phyloP scores from a whole-genome alignment of 2,113 vertebrate genomes.

The Callipepla californica region DNA sequence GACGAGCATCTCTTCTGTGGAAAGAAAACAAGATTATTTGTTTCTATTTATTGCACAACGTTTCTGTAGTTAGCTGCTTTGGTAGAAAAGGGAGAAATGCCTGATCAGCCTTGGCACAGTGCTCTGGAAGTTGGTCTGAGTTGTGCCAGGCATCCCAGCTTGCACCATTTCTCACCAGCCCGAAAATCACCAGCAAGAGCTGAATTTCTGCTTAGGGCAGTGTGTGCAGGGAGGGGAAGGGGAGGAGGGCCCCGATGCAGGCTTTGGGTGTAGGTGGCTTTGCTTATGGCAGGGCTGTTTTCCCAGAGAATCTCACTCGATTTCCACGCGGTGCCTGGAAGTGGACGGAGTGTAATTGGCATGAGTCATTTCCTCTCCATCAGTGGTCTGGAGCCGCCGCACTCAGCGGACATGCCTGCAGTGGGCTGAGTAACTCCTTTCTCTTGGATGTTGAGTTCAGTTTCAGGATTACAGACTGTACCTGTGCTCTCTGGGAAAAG shows the following conservation, averaged over 20 bases:
- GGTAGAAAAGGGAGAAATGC: background rate
- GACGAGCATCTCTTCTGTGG: background rate
- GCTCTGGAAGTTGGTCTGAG: background rate
- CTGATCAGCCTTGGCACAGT: slow-evolving; percentile 8
- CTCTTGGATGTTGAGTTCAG: background rate
- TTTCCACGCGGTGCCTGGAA: slow-evolving; percentile 20
- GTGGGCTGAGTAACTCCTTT: background rate
- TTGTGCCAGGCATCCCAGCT: background rate
- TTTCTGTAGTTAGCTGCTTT: background rate
- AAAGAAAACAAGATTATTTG: background rate
- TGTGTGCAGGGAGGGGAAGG: background rate
- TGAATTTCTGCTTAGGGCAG: background rate
- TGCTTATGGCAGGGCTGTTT: background rate
- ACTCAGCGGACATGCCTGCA: background rate
- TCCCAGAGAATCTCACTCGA: slow-evolving; percentile 25
- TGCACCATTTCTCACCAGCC: background rate
- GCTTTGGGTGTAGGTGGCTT: slow-evolving; percentile 13
- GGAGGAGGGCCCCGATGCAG: background rate
- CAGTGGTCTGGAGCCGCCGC: background rate
- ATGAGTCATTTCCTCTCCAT: slow-evolving; percentile 55
- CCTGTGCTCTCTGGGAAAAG: background rate
- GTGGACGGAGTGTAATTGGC: slow-evolving; percentile 24
- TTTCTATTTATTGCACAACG: slow-evolving; percentile 13
- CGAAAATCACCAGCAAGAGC: background rate
- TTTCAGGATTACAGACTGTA: background rate